Conservation (phyloP, 1,140 invertebrate genomes). For the Battus philenor region DNA sequence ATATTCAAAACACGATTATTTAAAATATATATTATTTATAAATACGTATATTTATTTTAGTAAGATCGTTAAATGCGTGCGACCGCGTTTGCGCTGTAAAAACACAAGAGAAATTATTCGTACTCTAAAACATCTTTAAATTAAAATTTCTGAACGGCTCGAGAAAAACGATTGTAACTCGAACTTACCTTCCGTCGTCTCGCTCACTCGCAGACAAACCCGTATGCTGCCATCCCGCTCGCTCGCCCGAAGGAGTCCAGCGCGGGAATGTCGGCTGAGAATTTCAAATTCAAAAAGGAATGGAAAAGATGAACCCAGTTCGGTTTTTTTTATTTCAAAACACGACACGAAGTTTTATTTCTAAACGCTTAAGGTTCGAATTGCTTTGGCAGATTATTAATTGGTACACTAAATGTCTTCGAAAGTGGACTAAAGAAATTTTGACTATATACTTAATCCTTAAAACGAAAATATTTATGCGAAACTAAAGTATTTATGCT, state of each 20-base stretch:
- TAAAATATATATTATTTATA: no score
- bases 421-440: no score
- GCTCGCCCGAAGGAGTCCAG: conserved; percentile 28
- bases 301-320: conserved; percentile 42
- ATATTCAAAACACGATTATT: no score
- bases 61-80: conserved; percentile 8
- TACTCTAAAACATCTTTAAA: not conserved
- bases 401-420: no score
- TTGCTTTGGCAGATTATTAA: no score
- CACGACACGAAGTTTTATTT: no score
- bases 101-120: not conserved
- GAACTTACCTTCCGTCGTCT: conserved; percentile 19
- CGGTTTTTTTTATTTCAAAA: no score
- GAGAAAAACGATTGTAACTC: conserved; percentile 15
- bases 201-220: conserved; percentile 10
- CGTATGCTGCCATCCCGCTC: conserved; percentile 18
- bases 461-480: no score
- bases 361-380: no score
- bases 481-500: no score
- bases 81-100: not conserved
- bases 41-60: no score
- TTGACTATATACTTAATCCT: no score
- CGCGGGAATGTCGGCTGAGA: conserved; percentile 36
- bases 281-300: conserved; percentile 55
- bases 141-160: conserved; percentile 7